phyloP scores from a whole-genome alignment of 2,113 vertebrate genomes.

The Ramphastos sulfuratus region DNA sequence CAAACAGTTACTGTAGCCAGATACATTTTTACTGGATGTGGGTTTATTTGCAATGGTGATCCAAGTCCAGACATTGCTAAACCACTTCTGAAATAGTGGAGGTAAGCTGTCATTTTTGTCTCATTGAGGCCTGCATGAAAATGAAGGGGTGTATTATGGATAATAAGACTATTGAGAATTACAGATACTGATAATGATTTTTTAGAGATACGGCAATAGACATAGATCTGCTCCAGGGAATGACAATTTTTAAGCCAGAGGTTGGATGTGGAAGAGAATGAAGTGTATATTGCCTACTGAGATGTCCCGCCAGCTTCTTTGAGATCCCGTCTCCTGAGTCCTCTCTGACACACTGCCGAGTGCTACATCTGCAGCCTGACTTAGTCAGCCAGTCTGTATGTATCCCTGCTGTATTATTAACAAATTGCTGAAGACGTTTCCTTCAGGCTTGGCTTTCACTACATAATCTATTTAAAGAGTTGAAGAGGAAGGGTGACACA shows the following conservation, averaged over 20 bases:
- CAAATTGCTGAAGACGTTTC: background rate
- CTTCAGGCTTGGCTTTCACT: background rate
- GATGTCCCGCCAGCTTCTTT: background rate
- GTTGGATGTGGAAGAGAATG: background rate
- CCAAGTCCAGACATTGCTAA: background rate
- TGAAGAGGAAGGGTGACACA: background rate
- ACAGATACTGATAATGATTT: background rate
- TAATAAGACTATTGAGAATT: background rate
- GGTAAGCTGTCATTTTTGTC: background rate
- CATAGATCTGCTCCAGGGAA: background rate
- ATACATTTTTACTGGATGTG: background rate
- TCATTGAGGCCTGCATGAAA: background rate
- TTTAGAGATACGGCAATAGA: background rate
- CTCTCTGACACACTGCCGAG: background rate
- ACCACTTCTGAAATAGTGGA: background rate
- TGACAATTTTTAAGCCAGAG: background rate
- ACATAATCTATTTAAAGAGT: background rate
- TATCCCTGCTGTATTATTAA: background rate
- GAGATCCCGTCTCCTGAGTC: background rate
- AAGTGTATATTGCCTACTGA: background rate
- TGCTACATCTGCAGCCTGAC: background rate
- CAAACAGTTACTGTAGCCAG: background rate
- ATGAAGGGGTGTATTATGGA: background rate
- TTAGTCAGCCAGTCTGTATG: background rate
- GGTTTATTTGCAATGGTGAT: background rate